phyloP scores from a whole-genome alignment of 35 echinoderm and acorn worm species.

The Heliocidaris erythrogramma region DNA sequence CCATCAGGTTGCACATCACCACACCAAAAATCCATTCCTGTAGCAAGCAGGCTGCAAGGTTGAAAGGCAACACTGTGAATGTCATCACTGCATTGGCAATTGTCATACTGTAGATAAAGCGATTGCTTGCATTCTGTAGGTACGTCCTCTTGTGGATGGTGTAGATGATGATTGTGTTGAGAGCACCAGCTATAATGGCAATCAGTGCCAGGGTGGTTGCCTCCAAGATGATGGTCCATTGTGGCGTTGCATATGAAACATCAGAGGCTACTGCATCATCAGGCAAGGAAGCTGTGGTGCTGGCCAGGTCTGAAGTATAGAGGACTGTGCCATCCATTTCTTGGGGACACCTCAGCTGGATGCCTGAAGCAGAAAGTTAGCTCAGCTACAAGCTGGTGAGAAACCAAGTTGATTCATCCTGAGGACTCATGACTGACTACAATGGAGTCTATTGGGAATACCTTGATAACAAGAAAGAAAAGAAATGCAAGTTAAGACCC shows the following conservation, averaged over 20 bases:
- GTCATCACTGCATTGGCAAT: conserved; percentile 45
- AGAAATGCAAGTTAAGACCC: too few relatives aligned
- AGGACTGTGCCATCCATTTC: neutral
- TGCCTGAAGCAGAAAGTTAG: too few relatives aligned
- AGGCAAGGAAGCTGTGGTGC: neutral
- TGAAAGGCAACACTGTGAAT: conserved; percentile 50
- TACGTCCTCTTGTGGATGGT: conserved; percentile 28
- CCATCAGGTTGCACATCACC: conserved; percentile 60
- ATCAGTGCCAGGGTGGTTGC: conserved; percentile 24
- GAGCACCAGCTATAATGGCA: conserved; percentile 1
- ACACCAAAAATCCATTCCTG: conserved; percentile 61
- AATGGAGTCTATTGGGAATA: too few relatives aligned
- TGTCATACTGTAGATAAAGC: conserved; percentile 56
- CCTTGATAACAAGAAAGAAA: too few relatives aligned
- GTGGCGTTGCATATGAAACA: neutral
- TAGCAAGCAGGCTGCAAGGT: conserved; percentile 2
- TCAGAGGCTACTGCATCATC: neutral
- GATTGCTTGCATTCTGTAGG: conserved; percentile 48
- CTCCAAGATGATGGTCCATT: conserved; percentile 28
- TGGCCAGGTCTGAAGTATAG: neutral
- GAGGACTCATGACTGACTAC: too few relatives aligned
- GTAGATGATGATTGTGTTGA: conserved; percentile 46
- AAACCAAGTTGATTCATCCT: too few relatives aligned
- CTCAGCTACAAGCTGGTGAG: too few relatives aligned
- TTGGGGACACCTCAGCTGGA: too few relatives aligned